Evolutionary conservation across 2,113 vertebrate species (phyloP), one percentile per base, ranked within the genome.

Genomic region (Grammomys dolichurus): DNA sequence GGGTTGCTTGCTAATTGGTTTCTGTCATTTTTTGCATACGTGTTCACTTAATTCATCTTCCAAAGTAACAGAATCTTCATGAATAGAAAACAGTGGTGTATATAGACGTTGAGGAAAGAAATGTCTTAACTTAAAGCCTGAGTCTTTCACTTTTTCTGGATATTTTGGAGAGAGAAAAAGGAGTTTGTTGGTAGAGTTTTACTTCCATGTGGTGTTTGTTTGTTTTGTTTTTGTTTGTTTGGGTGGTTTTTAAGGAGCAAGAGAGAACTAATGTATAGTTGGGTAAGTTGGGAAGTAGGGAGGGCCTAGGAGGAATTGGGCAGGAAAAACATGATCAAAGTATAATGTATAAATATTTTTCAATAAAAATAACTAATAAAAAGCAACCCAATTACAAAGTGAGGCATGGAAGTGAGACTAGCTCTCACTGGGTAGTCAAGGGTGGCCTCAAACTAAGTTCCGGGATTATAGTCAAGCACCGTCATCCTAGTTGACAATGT

Each of bases 1-100:
- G 40, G 90, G 46, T 88, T 97, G 63, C 67, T 87, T 94, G 60
- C 76, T 97, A 97, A 97, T 92, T 97, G 86, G 87, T 90, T 98
- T 73, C 80, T 95, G 89, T 95, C 85, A n/a, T 70, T 65, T 87
- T 76, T 46, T 96, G 51, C 54, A 16, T 70, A 22, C 67, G 46
- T 63, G 7, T 90, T 97, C 92, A 91, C 60, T 95, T 96, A 90
- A 94, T 97, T 95, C 17, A 28, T 88, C 56, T 95, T 81, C 36
- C 36, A 95, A 88, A 90, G 46, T 31, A 91, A 60, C 56, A 36
- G 48, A 63, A 24, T 95, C 58, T 92, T 92, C 9, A 28, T 91
- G 77, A 96, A 43, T 5, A 89, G 80, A 51, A 86, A 78, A 82
- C 46, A 85, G 28, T 69, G 33, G 95, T 11, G 31, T 40, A 0